Conservation (phyloP, 2,113 vertebrate species). For the Cygnus buccinator region DNA sequence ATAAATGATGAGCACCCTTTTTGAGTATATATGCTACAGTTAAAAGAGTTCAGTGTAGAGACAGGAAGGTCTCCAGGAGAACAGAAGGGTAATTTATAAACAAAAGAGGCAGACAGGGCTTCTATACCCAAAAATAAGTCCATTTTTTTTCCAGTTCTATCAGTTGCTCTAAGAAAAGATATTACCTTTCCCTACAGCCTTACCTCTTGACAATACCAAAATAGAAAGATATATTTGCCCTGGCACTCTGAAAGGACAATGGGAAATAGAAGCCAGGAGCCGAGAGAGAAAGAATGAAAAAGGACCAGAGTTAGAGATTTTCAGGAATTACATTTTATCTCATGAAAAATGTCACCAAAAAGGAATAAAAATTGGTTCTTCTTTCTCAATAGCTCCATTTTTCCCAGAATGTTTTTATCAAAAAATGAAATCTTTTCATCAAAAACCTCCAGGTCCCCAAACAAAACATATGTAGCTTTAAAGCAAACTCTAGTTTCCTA, state of each 20-base stretch:
- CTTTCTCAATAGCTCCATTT: conserved; percentile 46
- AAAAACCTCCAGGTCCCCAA: neutral
- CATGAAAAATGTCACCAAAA: conserved; percentile 54
- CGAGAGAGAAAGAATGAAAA: conserved; percentile 60
- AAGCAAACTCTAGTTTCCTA: neutral
- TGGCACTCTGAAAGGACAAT: conserved; percentile 58
- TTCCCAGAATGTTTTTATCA: conserved; percentile 23
- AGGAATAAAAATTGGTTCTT: conserved; percentile 34
- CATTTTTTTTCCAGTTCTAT: neutral
- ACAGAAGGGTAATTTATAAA: conserved; percentile 74
- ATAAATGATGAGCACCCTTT: conserved; percentile 60
- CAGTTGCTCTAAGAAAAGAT: conserved; percentile 38
- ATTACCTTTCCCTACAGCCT: conserved; percentile 38
- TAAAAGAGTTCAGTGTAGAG: conserved; percentile 44
- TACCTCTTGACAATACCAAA: conserved; percentile 63
- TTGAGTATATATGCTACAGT: neutral
- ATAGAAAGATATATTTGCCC: conserved; percentile 64
- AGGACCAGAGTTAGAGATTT: neutral
- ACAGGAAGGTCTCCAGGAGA: conserved; percentile 46
- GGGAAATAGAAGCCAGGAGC: conserved; percentile 59
- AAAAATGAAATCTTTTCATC: conserved; percentile 43
- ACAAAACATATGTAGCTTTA: neutral
- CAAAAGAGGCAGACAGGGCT: conserved; percentile 55
- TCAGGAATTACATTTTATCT: conserved; percentile 56
- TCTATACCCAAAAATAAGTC: conserved; percentile 9